Evolutionary conservation across 2,113 vertebrate genomes (phyloP).

Genomic region (Pithys albifrons): DNA sequence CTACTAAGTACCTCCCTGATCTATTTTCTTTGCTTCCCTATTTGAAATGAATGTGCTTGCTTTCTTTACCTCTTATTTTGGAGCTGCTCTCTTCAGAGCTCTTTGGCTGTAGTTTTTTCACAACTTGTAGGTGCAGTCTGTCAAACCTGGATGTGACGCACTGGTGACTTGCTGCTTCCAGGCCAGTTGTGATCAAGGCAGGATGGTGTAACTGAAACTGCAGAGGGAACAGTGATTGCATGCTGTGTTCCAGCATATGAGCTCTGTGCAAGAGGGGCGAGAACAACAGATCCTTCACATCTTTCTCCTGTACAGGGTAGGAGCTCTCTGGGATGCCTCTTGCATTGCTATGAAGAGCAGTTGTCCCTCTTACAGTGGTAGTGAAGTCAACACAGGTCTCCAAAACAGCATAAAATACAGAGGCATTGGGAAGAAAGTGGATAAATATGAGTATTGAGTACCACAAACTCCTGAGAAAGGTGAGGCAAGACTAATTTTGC

Average conservation of each 20-base stretch:
- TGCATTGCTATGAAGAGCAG: background rate
- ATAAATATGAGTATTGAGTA: background rate
- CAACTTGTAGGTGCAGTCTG: conserved; percentile 59
- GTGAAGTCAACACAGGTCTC: fast-evolving
- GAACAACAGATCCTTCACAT: background rate
- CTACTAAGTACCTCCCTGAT: background rate
- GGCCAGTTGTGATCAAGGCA: conserved; percentile 67
- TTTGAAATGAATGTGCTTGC: background rate
- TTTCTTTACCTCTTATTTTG: conserved; percentile 19
- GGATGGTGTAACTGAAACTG: background rate
- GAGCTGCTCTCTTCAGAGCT: background rate
- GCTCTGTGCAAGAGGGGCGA: background rate
- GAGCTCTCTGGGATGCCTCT: background rate
- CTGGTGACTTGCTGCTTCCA: conserved; percentile 66
- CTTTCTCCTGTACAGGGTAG: fast-evolving
- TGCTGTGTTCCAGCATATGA: background rate
- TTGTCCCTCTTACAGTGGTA: background rate
- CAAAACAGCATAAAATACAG: background rate
- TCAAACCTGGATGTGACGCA: conserved; percentile 71
- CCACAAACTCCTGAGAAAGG: background rate
- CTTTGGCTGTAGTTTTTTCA: conserved; percentile 22
- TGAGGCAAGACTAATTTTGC: background rate
- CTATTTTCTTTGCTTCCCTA: background rate
- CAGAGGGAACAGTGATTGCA: background rate
- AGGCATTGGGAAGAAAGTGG: background rate